A percentile compares a stretch with the other conserved stretches of the same genome.
phyloP scores from a whole-genome alignment of 2,888 invertebrate genomes.

The Mythimna albipuncta region DNA sequence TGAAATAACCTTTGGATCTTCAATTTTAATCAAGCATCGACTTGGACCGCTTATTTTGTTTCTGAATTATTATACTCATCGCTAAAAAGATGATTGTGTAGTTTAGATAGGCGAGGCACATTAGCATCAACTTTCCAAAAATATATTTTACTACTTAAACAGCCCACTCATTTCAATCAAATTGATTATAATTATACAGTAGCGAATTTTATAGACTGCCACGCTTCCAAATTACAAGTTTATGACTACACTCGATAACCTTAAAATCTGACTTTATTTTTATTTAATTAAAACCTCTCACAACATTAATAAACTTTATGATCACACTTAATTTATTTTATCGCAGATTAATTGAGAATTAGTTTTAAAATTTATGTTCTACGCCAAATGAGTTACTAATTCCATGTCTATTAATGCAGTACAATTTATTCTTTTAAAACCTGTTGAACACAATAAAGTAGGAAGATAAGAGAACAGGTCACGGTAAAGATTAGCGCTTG shows the following conservation, averaged over 20 bases:
- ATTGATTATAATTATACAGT: slow-evolving; percentile 55
- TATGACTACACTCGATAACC: slow-evolving; percentile 61
- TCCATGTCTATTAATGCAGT: slow-evolving; percentile 46
- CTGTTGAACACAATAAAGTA: slow-evolving; percentile 45
- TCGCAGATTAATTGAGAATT: slow-evolving; percentile 64
- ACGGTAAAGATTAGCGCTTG: slow-evolving; percentile 37
- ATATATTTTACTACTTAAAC: slow-evolving; percentile 2
- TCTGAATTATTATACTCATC: slow-evolving; percentile 5
- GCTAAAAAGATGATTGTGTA: slow-evolving; percentile 3
- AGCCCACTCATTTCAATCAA: slow-evolving; percentile 33
- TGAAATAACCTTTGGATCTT: slow-evolving; percentile 32
- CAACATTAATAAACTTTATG: slow-evolving; percentile 60
- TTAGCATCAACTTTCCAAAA: slow-evolving; percentile 21
- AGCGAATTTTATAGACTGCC: slow-evolving; percentile 59
- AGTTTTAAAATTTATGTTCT: slow-evolving; percentile 62
- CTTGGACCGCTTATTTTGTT: neutral
- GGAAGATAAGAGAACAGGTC: slow-evolving; percentile 53
- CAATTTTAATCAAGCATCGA: slow-evolving; percentile 3
- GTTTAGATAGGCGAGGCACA: neutral
- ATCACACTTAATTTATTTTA: slow-evolving; percentile 64
- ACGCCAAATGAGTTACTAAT: slow-evolving; percentile 57
- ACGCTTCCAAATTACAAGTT: slow-evolving; percentile 55
- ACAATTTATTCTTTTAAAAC: slow-evolving; percentile 46
- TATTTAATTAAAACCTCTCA: slow-evolving; percentile 59
- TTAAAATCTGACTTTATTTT: slow-evolving; percentile 58